Percentiles rank a stretch among this genome's conserved stretches.
Conservation (phyloP, 2,113 vertebrate genomes). For the Syngnathoides biaculeatus region DNA sequence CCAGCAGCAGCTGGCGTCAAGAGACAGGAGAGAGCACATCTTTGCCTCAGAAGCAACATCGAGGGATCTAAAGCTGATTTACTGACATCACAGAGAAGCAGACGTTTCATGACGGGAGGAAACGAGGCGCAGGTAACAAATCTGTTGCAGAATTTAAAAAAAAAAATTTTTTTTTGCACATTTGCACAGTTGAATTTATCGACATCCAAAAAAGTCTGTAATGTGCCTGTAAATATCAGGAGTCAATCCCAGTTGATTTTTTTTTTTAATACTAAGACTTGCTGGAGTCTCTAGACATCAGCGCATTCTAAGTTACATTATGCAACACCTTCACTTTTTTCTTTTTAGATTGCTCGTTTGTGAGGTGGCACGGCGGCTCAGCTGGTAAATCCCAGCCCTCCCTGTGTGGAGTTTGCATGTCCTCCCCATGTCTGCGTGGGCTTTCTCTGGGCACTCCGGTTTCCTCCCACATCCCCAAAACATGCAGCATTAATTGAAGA, state of each 20-base stretch:
- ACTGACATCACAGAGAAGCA: not conserved
- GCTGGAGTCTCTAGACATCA: not conserved
- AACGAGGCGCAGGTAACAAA: not conserved
- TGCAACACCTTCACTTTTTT: not conserved
- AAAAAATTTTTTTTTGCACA: no score
- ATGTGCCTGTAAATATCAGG: no score
- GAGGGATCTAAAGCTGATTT: not conserved
- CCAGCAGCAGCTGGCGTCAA: constrained; percentile 1
- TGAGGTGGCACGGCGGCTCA: no score
- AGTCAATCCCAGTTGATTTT: no score
- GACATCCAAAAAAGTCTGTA: not conserved
- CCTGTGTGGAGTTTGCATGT: no score
- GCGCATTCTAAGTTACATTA: not conserved
- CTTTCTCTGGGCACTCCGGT: no score
- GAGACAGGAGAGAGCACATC: not conserved
- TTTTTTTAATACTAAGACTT: not conserved
- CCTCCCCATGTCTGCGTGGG: no score
- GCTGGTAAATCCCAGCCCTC: no score
- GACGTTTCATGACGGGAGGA: not conserved
- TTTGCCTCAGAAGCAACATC: not conserved
- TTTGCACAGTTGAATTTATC: not conserved
- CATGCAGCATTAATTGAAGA: no score
- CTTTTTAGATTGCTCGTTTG: no score
- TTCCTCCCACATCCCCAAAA: no score
- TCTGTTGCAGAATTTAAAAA: not conserved